These are phyloP conservation scores for Agriopis leucophaearia DNA, from an alignment of 2,888 invertebrate species.

Conservation along the genomic window DNA sequence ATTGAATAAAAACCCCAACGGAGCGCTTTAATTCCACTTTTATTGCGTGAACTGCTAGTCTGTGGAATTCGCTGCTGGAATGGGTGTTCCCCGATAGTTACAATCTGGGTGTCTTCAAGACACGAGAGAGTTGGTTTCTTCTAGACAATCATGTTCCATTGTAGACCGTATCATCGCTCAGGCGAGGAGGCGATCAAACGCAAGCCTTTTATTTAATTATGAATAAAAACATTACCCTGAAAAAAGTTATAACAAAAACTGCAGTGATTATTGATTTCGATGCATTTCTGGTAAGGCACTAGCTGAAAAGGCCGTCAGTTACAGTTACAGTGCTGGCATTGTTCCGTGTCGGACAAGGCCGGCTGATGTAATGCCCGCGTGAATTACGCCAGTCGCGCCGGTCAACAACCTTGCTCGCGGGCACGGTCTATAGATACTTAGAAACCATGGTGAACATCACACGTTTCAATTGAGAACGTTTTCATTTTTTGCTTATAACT, in stretches of 20 bases:
- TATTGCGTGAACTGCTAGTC: too few relatives aligned
- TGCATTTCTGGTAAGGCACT: conserved; percentile 16
- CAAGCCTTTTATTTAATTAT: background rate
- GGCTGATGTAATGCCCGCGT: conserved; percentile 77
- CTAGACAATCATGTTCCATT: too few relatives aligned
- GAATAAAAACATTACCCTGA: background rate
- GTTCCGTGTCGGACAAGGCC: conserved; percentile 80
- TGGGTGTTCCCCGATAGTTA: too few relatives aligned
- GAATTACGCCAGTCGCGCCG: conserved; percentile 72
- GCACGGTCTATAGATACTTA: conserved; percentile 61
- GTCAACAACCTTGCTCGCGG: conserved; percentile 77
- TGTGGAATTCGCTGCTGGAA: too few relatives aligned
- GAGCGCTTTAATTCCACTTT: too few relatives aligned
- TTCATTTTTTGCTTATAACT: conserved; percentile 2
- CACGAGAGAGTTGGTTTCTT: too few relatives aligned
- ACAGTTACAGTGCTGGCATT: conserved; percentile 61
- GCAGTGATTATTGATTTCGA: conserved; percentile 8
- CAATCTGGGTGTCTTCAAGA: too few relatives aligned
- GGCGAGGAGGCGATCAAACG: too few relatives aligned
- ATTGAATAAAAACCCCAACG: too few relatives aligned
- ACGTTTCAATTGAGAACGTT: background rate
- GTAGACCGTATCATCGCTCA: too few relatives aligned
- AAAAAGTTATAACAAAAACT: background rate
- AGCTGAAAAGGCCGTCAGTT: conserved; percentile 50
- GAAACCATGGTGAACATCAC: conserved; percentile 60